Conservation (phyloP, 2,888 invertebrate species). For the Metellina segmentata region DNA sequence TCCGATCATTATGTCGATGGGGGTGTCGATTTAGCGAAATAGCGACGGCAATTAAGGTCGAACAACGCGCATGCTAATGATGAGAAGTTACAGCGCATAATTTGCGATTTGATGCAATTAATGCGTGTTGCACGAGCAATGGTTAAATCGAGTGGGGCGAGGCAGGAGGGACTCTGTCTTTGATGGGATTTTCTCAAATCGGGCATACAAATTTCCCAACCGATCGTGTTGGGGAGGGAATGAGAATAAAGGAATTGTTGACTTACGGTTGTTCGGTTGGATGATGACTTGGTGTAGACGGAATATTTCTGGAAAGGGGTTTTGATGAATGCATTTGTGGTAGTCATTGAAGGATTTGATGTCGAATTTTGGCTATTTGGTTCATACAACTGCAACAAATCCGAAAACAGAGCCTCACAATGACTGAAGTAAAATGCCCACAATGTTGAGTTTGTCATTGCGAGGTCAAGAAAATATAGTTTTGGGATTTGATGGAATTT, state of each 20-base stretch:
- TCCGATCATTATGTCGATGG: conserved; percentile 52
- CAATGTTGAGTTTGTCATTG: too few relatives aligned
- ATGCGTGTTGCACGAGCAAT: conserved; percentile 45
- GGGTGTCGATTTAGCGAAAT: conserved; percentile 63
- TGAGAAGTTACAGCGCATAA: conserved; percentile 64
- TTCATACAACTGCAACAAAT: too few relatives aligned
- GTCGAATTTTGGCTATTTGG: too few relatives aligned
- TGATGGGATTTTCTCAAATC: conserved; percentile 43
- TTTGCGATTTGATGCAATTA: conserved; percentile 70
- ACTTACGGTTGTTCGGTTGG: neutral
- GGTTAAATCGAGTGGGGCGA: conserved; percentile 14
- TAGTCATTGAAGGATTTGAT: too few relatives aligned
- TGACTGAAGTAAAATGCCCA: too few relatives aligned
- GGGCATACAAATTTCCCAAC: conserved; percentile 43
- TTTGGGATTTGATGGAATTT: too few relatives aligned
- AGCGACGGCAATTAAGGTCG: conserved; percentile 68
- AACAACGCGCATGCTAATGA: conserved; percentile 67
- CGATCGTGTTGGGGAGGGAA: conserved; percentile 31
- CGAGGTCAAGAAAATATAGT: too few relatives aligned
- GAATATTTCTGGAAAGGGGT: too few relatives aligned
- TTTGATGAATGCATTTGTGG: too few relatives aligned
- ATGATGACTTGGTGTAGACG: neutral
- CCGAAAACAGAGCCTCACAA: too few relatives aligned
- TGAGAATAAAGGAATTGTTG: neutral
- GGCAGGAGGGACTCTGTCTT: conserved; percentile 18